Evolutionary conservation across 2,888 invertebrate genomes (phyloP).

Genomic region (Orthonychiurus folsomi): DNA sequence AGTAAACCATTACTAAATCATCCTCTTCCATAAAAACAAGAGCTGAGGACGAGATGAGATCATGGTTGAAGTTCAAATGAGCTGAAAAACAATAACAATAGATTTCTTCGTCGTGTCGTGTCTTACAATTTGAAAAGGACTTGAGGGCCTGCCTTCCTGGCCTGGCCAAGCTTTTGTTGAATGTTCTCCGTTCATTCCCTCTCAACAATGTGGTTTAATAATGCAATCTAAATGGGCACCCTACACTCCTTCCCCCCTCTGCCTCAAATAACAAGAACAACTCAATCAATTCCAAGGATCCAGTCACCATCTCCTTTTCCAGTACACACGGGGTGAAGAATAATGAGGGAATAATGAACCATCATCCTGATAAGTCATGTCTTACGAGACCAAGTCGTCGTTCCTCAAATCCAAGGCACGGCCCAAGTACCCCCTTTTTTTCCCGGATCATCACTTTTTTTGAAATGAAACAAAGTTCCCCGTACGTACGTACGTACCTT

Average conservation of each 20-base stretch:
- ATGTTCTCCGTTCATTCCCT: too few species aligned
- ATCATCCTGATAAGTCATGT: constrained; percentile 18
- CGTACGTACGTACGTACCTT: too few species aligned
- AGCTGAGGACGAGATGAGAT: not conserved
- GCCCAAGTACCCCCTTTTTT: too few species aligned
- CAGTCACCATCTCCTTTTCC: too few species aligned
- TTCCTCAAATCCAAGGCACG: not conserved
- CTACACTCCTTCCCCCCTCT: not conserved
- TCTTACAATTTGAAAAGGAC: not conserved
- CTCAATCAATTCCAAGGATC: not conserved
- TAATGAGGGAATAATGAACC: constrained; percentile 24
- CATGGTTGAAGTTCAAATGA: not conserved
- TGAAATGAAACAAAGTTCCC: too few species aligned
- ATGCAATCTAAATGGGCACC: not conserved
- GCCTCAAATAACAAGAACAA: not conserved
- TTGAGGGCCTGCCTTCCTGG: not conserved
- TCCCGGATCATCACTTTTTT: too few species aligned
- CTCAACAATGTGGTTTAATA: constrained; percentile 1
- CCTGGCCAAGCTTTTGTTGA: too few species aligned
- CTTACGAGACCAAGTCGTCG: not conserved
- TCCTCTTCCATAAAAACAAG: too few species aligned
- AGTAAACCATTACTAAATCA: too few species aligned
- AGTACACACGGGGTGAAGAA: constrained; percentile 18
- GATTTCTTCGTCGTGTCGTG: not conserved
- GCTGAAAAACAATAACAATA: not conserved